Evolutionary conservation across 2,113 vertebrate species (phyloP), one percentile per base, ranked within the genome.

Genomic region (Lanius ludovicianus): DNA sequence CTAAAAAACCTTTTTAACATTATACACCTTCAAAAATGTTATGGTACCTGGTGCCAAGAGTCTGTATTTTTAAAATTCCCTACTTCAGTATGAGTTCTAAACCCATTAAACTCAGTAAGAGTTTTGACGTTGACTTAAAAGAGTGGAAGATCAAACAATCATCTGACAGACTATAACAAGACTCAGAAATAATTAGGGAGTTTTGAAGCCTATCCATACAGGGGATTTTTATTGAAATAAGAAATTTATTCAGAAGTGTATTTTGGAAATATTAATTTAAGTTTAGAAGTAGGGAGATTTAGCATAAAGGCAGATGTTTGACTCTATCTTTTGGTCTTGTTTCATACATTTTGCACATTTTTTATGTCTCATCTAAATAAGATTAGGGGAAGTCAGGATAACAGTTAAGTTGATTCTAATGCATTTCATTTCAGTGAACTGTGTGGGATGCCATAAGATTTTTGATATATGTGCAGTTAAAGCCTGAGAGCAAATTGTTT

Each of bases 11-110:
- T 87, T 95, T 92, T 92, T 79, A 84, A 93, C 65, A 89, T 78
- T 77, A 89, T 87, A 93, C 30, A 47, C 81, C 59, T 83, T 97
- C 74, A 93, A 85, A 96, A 93, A 47, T 93, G 27, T 85, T 96
- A 84, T 95, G 90, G 42, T 62, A 80, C 22, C 41, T 57, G n/a
- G 20, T 84, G 67, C 87, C 94, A 97, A 95, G 76, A 91, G 64
- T 79, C 82, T 94, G 69, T 88, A 96, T 95, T 93, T 97, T 69
- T 87, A 88, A 98, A 97, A 95, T 93, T 62, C 89, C 91, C 84
- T 93, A 42, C 86, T 89, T 93, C 57, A 2, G 44, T 88, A 83
- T 57, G 31, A 92, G 39, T 81, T 95, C 85, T 92, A 71, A 96
- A 52, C 47, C 46, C 39, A 92, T 77, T 93, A 92, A 95, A 92